Percentiles rank a stretch among this genome's conserved stretches.
Conservation (phyloP, 2,888 invertebrate species). For the Drosophila conformis region DNA sequence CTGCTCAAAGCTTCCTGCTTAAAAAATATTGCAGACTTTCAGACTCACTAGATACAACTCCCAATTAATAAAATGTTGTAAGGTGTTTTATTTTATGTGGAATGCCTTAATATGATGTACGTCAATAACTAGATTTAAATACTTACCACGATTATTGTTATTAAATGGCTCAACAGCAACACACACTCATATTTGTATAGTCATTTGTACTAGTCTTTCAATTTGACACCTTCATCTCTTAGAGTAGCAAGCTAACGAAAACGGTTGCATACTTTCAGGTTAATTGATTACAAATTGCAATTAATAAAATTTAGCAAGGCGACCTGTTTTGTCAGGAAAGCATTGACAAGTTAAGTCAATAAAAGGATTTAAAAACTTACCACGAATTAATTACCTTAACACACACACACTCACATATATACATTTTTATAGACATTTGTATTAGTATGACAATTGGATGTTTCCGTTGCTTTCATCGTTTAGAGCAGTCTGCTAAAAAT, state of each 20-base stretch:
- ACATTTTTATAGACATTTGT: not conserved
- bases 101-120: not conserved
- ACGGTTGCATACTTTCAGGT: not conserved
- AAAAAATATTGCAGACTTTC: constrained; percentile 41
- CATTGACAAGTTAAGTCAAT: not conserved
- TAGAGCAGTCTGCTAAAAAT: constrained; percentile 16
- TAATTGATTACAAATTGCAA: no score
- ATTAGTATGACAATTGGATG: not conserved
- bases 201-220: no score
- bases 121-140: not conserved
- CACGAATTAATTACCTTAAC: not conserved
- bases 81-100: not conserved
- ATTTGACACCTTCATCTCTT: not conserved
- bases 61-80: constrained; percentile 38
- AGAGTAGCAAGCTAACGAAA: not conserved
- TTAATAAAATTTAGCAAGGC: not conserved
- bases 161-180: not conserved
- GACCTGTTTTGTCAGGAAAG: not conserved
- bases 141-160: not conserved
- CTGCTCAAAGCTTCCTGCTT: not conserved
- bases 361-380: not conserved
- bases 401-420: not conserved
- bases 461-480: not conserved
- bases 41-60: constrained; percentile 10
- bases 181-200: not conserved